Evolutionary conservation across 92 coral and sea anemone species (phyloP), one percentile per base, ranked within the genome.

Genomic region (Zoanthus gigantus): DNA sequence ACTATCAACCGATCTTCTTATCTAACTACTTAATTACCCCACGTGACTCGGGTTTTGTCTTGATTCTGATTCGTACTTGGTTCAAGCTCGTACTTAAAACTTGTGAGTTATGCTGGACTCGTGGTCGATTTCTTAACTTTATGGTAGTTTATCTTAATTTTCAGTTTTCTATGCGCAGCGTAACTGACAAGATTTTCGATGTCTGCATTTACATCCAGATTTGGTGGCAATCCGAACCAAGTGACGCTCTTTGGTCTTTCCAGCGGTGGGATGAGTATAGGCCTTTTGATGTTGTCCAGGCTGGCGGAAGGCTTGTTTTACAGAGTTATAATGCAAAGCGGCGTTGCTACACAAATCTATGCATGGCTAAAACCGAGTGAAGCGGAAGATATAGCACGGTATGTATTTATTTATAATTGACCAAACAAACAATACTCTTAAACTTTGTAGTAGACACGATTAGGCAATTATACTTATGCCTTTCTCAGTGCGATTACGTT

Each of bases 201-300:
- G 66, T 60, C 15, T 15, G 0, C 13, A 11, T 60, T 16, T 60
- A 3, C 0, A 6, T 50, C 28, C 67, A 77, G 82, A 11, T 89
- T 89, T 53, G 92, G 92, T n/a, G 92, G 92, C 29, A 78, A 89
- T 67, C 92, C 88, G 37, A 83, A 71, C 32, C 73, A 79, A 50
- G 71, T 89, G 81, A 89, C 92, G 9, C 72, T 89, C 31, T 82
- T 89, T 31, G 92, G 92, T 23, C 88, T 83, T 7, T 83, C 88
- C 10, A 53, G 87, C 9, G 92, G 92, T 9, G 92, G 84, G 66
- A 75, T 82, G 71, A 89, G 92, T 32, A 76, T 78, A 56, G 82
- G 83, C 12, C 77, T 89, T 44, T 65, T 83, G 45, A 86, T 89
- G 72, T 50, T 89, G 73, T 61, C 88, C 34, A 66, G 84, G 29